These are phyloP conservation scores for Globodera ellingtonae DNA, from an alignment of 1,140 invertebrate genomes.

Conservation along the genomic window DNA sequence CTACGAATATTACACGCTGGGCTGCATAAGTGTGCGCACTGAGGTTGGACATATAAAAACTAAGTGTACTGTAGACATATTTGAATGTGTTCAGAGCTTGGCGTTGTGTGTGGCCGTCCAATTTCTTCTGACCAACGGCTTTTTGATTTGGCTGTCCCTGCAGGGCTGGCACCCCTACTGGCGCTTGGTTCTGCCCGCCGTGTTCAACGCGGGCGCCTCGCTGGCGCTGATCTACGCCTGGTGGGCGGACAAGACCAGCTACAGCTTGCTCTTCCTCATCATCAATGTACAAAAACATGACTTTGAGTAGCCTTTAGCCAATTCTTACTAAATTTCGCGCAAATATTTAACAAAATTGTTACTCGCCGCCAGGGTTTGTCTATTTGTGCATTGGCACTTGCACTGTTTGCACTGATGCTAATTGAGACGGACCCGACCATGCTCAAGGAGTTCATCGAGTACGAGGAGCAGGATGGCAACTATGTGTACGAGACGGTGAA, in stretches of 20 bases:
- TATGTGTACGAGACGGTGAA: not conserved
- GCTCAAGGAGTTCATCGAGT: not conserved
- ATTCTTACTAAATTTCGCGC: no score
- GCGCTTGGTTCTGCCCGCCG: constrained; percentile 4
- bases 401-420: not conserved
- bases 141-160: constrained; percentile 19
- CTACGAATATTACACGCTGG: constrained; percentile 14
- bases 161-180: constrained; percentile 14
- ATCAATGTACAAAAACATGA: constrained; percentile 3
- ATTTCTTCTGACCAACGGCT: constrained; percentile 14
- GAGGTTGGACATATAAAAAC: not conserved
- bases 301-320: no score
- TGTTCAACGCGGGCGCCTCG: constrained; percentile 15
- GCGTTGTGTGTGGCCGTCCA: constrained; percentile 5
- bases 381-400: not conserved
- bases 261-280: constrained; percentile 18
- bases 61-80: not conserved
- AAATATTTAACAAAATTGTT: no score
- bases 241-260: constrained; percentile 6
- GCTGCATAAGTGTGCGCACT: constrained; percentile 15
- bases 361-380: not conserved
- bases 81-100: not conserved
- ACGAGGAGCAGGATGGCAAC: not conserved
- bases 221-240: constrained; percentile 14
- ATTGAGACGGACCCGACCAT: not conserved